Evolutionary conservation across 2,888 invertebrate species (phyloP).

Genomic region (Hyposoter dolosus): DNA sequence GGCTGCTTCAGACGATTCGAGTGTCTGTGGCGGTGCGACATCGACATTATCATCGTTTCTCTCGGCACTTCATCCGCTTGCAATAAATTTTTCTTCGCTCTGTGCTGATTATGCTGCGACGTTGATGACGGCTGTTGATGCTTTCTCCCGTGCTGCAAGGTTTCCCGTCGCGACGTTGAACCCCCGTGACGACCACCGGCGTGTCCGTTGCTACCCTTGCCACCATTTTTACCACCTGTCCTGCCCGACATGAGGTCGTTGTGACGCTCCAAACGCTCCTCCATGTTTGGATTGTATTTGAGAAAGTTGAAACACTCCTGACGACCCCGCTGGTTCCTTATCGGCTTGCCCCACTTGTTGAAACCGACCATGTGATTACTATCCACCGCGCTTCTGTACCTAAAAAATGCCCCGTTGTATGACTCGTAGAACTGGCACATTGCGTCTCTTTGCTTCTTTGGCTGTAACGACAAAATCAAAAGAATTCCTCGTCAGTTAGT

Average conservation of each 20-base stretch:
- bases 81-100: conserved; percentile 70
- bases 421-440: conserved; percentile 89
- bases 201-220: conserved; percentile 84
- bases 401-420: conserved; percentile 88
- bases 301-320: conserved; percentile 88
- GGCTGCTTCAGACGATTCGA: conserved; percentile 81
- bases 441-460: conserved; percentile 87
- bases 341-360: conserved; percentile 87
- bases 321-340: conserved; percentile 84
- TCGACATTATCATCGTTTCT: conserved; percentile 72
- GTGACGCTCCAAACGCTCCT: conserved; percentile 87
- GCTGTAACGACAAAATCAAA: conserved; percentile 84
- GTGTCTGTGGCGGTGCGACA: conserved; percentile 82
- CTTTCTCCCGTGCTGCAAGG: conserved; percentile 56
- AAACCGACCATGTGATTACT: conserved; percentile 88
- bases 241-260: conserved; percentile 87
- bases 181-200: conserved; percentile 84
- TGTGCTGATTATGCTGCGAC: conserved; percentile 67
- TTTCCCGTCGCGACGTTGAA: conserved; percentile 73
- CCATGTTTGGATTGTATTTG: conserved; percentile 88
- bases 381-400: conserved; percentile 88
- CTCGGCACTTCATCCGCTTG: conserved; percentile 68
- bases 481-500: conserved; percentile 9
- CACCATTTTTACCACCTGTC: conserved; percentile 77
- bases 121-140: conserved; percentile 55